Percentiles rank a stretch among this genome's conserved stretches.
phyloP scores from a whole-genome alignment of 2,113 vertebrate genomes.

The Myrmecobius fasciatus region DNA sequence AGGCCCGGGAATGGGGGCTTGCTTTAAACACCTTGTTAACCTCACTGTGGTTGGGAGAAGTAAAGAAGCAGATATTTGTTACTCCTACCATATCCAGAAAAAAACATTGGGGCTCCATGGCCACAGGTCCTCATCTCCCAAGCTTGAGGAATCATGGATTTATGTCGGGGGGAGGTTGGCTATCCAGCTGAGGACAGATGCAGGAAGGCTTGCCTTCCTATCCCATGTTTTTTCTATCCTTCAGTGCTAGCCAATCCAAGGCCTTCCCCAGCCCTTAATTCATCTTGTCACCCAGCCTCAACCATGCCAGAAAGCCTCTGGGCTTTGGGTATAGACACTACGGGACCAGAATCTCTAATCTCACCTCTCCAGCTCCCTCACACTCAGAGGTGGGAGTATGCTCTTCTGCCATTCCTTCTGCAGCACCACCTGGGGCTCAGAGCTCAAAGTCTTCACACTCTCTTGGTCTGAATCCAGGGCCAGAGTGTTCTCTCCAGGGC shows the following conservation, averaged over 20 bases:
- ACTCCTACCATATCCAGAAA: background rate
- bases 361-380: constrained; percentile 86
- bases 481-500: constrained; percentile 77
- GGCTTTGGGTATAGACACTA: background rate
- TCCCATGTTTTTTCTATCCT: too few relatives aligned
- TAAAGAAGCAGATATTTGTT: background rate
- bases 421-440: constrained; percentile 75
- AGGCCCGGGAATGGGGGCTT: constrained; percentile 82
- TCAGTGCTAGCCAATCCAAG: background rate
- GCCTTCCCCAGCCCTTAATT: background rate
- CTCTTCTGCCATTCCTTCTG: constrained; percentile 77
- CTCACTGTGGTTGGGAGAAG: constrained; percentile 78
- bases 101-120: too few relatives aligned
- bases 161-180: background rate
- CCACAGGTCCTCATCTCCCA: background rate
- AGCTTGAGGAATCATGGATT: background rate
- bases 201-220: background rate
- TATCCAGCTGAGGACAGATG: background rate
- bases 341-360: rapidly evolving
- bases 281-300: background rate
- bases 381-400: constrained; percentile 87
- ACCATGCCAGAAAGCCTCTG: background rate
- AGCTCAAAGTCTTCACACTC: constrained; percentile 82
- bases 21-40: constrained; percentile 85
- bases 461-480: constrained; percentile 89